phyloP scores from a whole-genome alignment of 2,888 invertebrate species.

The Agrotis puta region DNA sequence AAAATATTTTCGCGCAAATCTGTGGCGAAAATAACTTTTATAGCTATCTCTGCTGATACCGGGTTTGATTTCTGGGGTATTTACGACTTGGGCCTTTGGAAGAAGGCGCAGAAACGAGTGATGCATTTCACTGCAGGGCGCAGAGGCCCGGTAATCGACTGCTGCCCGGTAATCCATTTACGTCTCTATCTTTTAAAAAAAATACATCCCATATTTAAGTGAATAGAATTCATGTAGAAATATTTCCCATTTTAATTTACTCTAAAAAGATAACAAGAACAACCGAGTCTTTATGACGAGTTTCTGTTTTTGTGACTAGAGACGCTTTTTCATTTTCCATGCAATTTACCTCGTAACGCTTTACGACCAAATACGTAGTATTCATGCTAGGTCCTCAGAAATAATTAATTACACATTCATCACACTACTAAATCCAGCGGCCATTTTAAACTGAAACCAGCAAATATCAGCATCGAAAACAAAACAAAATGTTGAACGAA shows the following conservation, averaged over 20 bases:
- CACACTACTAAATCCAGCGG: slow-evolving; percentile 6
- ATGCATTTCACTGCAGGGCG: not conserved
- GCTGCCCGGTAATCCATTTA: no score
- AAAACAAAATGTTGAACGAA: slow-evolving; percentile 36
- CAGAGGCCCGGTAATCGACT: no score
- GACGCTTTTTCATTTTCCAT: no score
- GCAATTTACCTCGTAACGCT: no score
- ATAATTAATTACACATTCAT: not conserved
- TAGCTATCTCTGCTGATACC: slow-evolving; percentile 51
- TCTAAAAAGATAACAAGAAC: no score
- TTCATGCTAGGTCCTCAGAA: not conserved
- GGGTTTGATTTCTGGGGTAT: slow-evolving; percentile 46
- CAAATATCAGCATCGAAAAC: slow-evolving; percentile 19
- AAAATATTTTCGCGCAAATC: slow-evolving; percentile 63
- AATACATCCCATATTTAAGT: no score
- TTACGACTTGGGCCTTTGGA: slow-evolving; percentile 5
- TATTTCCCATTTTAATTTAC: no score
- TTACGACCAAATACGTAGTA: no score
- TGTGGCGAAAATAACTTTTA: slow-evolving; percentile 72
- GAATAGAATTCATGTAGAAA: no score
- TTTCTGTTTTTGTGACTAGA: no score
- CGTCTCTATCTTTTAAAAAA: no score
- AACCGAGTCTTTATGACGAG: no score
- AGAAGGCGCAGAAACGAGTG: not conserved
- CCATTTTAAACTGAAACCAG: slow-evolving; percentile 4